A percentile compares a stretch with the other conserved stretches of the same genome.
These are phyloP conservation scores for Stegostoma tigrinum DNA, from an alignment of 2,113 vertebrate genomes.

Conservation along the genomic window DNA sequence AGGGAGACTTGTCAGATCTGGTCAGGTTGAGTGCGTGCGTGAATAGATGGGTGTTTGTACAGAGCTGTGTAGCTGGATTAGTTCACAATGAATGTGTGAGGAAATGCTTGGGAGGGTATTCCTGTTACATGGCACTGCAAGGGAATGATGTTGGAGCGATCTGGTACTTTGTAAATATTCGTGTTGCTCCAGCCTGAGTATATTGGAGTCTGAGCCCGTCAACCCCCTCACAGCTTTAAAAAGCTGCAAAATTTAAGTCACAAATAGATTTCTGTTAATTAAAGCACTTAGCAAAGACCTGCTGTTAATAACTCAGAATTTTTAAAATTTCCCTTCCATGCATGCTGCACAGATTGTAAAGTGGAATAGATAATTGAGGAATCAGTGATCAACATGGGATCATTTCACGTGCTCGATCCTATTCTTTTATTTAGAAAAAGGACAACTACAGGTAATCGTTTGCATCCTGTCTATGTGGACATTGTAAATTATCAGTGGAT, in stretches of 20 bases:
- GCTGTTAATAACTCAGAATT: background rate
- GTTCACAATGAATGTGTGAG: background rate
- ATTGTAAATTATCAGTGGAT: background rate
- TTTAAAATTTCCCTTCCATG: background rate
- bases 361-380: background rate
- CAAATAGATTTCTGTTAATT: background rate
- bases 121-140: background rate
- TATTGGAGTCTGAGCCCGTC: background rate
- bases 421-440: background rate
- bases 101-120: slow-evolving; percentile 9
- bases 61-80: background rate
- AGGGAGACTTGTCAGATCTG: background rate
- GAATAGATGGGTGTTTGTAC: background rate
- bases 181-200: background rate
- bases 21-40: background rate
- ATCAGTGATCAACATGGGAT: too few species aligned
- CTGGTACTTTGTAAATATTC: background rate
- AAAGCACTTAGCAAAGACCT: background rate
- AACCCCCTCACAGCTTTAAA: too few species aligned
- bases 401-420: background rate
- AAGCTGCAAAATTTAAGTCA: background rate
- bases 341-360: too few species aligned
- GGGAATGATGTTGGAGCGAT: background rate
- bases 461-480: background rate
- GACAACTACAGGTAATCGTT: background rate